phyloP scores from a whole-genome alignment of 2,888 invertebrate species.

The Chalcosyrphus nemorum region DNA sequence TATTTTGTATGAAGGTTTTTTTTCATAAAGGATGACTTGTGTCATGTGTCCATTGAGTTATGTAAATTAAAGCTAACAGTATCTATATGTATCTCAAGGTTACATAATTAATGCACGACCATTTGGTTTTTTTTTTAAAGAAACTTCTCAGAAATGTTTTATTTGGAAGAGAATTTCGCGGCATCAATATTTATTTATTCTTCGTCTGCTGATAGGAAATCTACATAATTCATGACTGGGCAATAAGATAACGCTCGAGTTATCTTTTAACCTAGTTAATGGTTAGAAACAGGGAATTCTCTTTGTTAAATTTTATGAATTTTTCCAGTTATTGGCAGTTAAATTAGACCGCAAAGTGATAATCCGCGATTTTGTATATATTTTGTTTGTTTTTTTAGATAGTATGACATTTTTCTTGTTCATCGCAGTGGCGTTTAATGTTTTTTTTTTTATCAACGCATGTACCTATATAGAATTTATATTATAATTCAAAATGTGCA shows the following conservation, averaged over 20 bases:
- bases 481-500: no score
- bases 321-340: neutral
- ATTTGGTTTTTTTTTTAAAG: neutral
- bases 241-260: neutral
- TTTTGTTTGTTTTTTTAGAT: no score
- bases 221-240: no score
- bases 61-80: neutral
- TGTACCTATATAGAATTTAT: no score
- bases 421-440: no score
- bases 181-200: neutral
- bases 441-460: no score
- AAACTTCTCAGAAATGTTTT: neutral
- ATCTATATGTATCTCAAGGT: neutral
- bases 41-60: neutral
- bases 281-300: neutral
- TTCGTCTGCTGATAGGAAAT: neutral
- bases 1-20: neutral
- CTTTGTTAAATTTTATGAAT: neutral
- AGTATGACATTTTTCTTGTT: no score
- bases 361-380: neutral
- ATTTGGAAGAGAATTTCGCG: neutral
- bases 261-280: slow-evolving; percentile 2
- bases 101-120: neutral
- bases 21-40: neutral
- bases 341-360: neutral